Evolutionary conservation across 1,140 invertebrate genomes (phyloP).

Genomic region (Drosophila hydei): DNA sequence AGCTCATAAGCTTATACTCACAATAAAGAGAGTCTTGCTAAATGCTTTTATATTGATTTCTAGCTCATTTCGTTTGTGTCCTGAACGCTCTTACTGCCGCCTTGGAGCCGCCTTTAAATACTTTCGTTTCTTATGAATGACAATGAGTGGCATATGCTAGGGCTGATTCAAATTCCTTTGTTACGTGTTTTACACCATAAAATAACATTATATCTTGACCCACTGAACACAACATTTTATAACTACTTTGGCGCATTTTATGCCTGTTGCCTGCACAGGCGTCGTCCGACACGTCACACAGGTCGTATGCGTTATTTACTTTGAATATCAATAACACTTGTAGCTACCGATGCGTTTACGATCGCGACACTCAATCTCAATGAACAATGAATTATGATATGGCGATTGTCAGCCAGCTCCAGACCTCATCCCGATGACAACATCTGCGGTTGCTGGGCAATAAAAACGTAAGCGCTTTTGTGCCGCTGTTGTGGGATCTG

Average conservation of each 20-base stretch:
- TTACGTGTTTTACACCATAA: background rate
- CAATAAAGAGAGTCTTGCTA: background rate
- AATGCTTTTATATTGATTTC: slow-evolving; percentile 1
- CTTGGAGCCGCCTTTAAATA: background rate
- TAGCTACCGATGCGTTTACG: slow-evolving; percentile 32
- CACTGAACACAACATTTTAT: no score
- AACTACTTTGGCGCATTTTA: no score
- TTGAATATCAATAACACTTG: slow-evolving; percentile 50
- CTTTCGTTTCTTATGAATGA: background rate
- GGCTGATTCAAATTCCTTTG: background rate
- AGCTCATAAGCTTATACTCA: background rate
- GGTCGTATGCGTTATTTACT: slow-evolving; percentile 38
- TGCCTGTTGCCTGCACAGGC: no score
- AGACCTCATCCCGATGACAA: background rate
- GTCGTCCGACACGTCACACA: no score
- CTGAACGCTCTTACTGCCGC: background rate
- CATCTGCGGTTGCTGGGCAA: slow-evolving; percentile 60
- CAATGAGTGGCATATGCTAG: background rate
- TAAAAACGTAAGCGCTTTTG: slow-evolving; percentile 67
- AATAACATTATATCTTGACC: background rate
- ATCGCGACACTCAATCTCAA: slow-evolving; percentile 43
- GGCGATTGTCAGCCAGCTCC: slow-evolving; percentile 23
- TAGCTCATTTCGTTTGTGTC: background rate
- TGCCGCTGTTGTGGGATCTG: slow-evolving; percentile 35
- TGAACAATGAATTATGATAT: slow-evolving; percentile 47